Evolutionary conservation across 2,888 invertebrate species (phyloP), one percentile per base, ranked within the genome.

Genomic region (Rhaphigaster nebulosa): DNA sequence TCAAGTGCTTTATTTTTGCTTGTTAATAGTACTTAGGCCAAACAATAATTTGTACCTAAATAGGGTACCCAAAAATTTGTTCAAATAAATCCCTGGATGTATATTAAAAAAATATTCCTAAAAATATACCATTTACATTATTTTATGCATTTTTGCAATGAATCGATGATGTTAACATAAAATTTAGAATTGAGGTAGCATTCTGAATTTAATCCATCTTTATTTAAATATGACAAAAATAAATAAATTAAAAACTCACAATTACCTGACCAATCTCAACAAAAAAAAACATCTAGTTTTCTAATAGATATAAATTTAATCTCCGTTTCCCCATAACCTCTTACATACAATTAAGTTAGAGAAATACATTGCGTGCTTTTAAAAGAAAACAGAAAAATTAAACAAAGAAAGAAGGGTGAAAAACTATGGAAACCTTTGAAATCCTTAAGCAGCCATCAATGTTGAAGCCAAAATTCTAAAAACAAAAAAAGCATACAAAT

Each of bases 391-490:
- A 38, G 34, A 76, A 38, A 76, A 76, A 76, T 38, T 1, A 76
- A 76, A 76, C 34, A 34, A 76, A 76, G 65, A 65, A 65, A 65
- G 12, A 18, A 65, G 65, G 60, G 18, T 76, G 70, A 76, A 76
- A 76, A 76, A 76, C 70, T 76, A 76, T 76, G 34, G 20, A 76
- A 76, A 76, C 70, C 70, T 76, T 76, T 76, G 70, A 76, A 76
- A 76, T 76, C 70, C 70, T 76, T 76, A 76, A 76, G 70, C 70
- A 76, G 70, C 70, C 70, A 76, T 76, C 70, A 76, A 76, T 29
- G 70, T 76, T 76, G 70, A 76, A 76, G 70, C 70, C 70, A 76
- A 76, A 76, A 76, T 76, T 76, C 70, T 76, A 76, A 76, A 76
- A 76, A 76, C n/a, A 54, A 56, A 52, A 88, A 60, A 88, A 52